Conservation (phyloP, 2,888 invertebrate genomes). For the Aporophyla lueneburgensis region DNA sequence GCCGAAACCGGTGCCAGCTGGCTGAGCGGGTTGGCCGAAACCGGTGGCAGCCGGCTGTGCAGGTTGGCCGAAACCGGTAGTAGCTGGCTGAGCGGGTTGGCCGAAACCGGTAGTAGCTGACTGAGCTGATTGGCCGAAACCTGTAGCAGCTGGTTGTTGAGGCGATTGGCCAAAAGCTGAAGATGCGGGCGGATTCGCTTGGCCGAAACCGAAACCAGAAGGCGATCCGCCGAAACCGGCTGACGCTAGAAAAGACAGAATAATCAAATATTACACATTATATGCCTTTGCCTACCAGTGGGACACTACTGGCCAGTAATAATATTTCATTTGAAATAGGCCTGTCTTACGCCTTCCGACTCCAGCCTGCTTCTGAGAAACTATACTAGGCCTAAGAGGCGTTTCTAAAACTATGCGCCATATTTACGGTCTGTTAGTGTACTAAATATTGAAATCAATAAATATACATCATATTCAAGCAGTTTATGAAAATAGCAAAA, state of each 20-base stretch:
- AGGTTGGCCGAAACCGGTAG: slow-evolving; percentile 74
- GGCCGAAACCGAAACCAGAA: slow-evolving; percentile 74
- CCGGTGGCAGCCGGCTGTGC: slow-evolving; percentile 48
- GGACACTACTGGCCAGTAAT: background rate
- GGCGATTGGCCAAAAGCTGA: slow-evolving; percentile 69
- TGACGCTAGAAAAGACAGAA: slow-evolving; percentile 44
- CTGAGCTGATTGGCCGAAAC: slow-evolving; percentile 66
- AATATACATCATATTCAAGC: background rate
- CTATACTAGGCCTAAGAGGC: no score
- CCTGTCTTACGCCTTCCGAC: no score
- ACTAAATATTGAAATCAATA: background rate
- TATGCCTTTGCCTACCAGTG: background rate
- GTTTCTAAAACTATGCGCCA: background rate
- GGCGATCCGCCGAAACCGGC: slow-evolving; percentile 73
- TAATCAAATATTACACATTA: background rate
- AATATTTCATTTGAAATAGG: no score
- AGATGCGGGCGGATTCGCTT: slow-evolving; percentile 61
- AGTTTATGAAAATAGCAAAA: no score
- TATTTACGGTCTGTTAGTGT: background rate
- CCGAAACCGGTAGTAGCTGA: slow-evolving; percentile 65
- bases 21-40: slow-evolving; percentile 65
- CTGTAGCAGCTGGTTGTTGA: slow-evolving; percentile 32
- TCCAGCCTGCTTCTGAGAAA: no score
- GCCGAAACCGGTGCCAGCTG: slow-evolving; percentile 63
- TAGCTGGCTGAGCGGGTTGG: slow-evolving; percentile 34